Evolutionary conservation across 1,140 invertebrate genomes (phyloP), one percentile per base, ranked within the genome.

Genomic region (Whitmania pigra): DNA sequence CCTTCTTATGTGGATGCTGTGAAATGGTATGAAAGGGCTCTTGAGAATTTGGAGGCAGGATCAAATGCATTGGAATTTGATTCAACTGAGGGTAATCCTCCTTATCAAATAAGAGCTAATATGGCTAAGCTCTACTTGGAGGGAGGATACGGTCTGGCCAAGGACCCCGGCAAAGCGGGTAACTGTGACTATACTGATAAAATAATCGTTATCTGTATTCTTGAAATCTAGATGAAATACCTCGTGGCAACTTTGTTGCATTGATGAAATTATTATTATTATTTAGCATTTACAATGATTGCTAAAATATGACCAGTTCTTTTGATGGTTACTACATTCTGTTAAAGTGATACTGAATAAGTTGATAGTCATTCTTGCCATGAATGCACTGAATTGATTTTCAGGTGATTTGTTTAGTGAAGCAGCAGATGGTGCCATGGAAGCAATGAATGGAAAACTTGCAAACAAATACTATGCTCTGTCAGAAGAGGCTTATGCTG

Each of bases 381-480:
- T 49, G 9, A 11, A 15, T 49, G 9, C 15, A 49, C 1, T 49
- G 43, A 49, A 63, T 63, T 63, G 20, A 63, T 63, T 77, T 78
- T 20, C 74, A 83, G 84, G 80, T 71, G 84, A 85, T 57, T 75
- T 86, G 67, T 87, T 81, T 76, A 84, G 77, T 72, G 77, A 81
- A 73, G 86, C 86, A 63, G 86, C 85, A 69, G 85, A 87, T 71
- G 76, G 75, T 57, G 86, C 86, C 6, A 86, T 83, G 77, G 80
- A 78, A 72, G 80, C 81, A 18, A 85, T 85, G 83, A 86, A 86
- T 74, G 86, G 86, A 70, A 78, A 83, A 71, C 76, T 86, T 67
- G 85, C 86, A 20, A 84, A 81, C 75, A 85, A 86, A 77, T 86
- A 83, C 74, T 87, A 83, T 74, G 80, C 81, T 76, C 76, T 83